Percentiles rank a stretch among this genome's conserved stretches.
phyloP scores from a whole-genome alignment of 2,113 vertebrate genomes.

The Ploceus nigricollis region DNA sequence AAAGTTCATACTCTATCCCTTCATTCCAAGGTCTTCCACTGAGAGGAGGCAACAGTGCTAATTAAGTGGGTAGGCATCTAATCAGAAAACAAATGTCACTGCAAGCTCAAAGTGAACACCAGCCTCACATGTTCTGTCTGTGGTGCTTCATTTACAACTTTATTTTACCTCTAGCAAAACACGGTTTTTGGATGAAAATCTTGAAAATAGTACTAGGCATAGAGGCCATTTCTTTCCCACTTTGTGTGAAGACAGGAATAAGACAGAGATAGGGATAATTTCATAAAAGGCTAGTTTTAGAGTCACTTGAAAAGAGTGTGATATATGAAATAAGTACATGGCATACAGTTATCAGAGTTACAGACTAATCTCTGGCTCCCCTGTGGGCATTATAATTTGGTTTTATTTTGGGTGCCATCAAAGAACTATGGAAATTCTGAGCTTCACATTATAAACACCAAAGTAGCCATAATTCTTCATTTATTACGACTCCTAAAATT shows the following conservation, averaged over 20 bases:
- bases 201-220: neutral
- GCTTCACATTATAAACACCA: slow-evolving; percentile 8
- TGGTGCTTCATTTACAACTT: neutral
- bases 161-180: neutral
- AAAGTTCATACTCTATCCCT: neutral
- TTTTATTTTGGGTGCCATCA: slow-evolving; percentile 1
- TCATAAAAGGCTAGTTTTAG: neutral
- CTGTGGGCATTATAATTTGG: neutral
- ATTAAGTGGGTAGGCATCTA: neutral
- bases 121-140: neutral
- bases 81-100: neutral
- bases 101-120: neutral
- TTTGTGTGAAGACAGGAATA: neutral
- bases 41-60: neutral
- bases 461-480: slow-evolving; percentile 27
- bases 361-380: neutral
- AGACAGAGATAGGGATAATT: neutral
- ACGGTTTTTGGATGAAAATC: neutral
- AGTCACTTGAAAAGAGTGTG: neutral
- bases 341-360: neutral
- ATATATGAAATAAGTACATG: neutral
- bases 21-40: neutral
- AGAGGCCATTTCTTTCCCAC: neutral
- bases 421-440: slow-evolving; percentile 38
- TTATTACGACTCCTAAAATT: slow-evolving; percentile 30